Conservation (phyloP, 2,797 vertebrate species). For the Glyptemys insculpta region DNA sequence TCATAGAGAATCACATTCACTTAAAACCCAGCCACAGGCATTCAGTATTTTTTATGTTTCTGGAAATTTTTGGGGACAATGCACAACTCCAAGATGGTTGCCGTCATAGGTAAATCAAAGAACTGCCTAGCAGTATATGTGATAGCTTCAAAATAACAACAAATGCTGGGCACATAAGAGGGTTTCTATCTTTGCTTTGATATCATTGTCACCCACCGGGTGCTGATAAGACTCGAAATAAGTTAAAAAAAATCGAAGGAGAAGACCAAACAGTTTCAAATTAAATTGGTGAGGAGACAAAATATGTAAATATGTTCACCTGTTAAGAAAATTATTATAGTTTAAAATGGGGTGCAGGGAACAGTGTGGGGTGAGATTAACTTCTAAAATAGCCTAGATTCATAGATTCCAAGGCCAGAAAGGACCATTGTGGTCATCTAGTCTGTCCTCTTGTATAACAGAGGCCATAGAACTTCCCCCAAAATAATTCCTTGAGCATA, state of each 20-base stretch:
- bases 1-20: background rate
- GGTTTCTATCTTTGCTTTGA: background rate
- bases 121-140: background rate
- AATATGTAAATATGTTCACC: background rate
- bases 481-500: too few species aligned
- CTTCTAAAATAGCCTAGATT: background rate
- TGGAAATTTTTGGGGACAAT: background rate
- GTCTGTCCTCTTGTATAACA: too few species aligned
- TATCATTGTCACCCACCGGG: background rate
- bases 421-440: too few species aligned
- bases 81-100: background rate
- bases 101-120: background rate
- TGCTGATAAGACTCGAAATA: background rate
- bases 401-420: background rate
- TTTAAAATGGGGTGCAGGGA: background rate
- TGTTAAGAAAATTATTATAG: background rate
- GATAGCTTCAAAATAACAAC: background rate
- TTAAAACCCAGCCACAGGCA: background rate
- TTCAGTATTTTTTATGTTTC: background rate
- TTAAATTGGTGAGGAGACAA: background rate
- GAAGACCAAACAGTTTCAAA: background rate
- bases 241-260: background rate
- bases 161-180: background rate
- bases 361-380: accelerated
- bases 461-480: too few species aligned